A percentile compares a stretch with the other conserved stretches of the same genome.
Conservation (phyloP, 1,140 invertebrate genomes). For the Anagrus nilaparvatae region DNA sequence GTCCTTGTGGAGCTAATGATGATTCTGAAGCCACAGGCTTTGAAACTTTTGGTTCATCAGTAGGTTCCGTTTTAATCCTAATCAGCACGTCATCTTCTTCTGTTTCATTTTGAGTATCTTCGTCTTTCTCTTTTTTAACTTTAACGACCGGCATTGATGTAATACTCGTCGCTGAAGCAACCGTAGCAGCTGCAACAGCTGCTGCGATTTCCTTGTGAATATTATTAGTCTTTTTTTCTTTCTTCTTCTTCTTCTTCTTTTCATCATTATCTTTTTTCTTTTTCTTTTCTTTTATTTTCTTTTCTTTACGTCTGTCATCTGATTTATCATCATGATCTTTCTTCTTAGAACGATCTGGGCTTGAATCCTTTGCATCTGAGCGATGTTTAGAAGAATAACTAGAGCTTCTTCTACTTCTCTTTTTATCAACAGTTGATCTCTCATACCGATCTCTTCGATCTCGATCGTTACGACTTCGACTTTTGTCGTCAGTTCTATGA, state of each 20-base stretch:
- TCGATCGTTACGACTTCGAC: constrained; percentile 24
- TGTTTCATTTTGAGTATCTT: constrained; percentile 11
- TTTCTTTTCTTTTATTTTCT: constrained; percentile 46
- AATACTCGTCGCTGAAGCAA: constrained; percentile 19
- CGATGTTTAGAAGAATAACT: constrained; percentile 28
- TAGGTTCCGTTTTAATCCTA: constrained; percentile 1
- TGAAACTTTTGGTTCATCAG: neutral
- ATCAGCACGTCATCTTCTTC: neutral
- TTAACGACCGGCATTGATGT: constrained; percentile 10
- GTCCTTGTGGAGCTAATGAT: too few species aligned
- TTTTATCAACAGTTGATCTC: constrained; percentile 30
- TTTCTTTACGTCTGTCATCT: constrained; percentile 42
- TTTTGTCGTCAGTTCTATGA: constrained; percentile 32
- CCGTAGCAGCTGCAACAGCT: constrained; percentile 17
- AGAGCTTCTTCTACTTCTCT: constrained; percentile 29
- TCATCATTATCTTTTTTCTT: constrained; percentile 41
- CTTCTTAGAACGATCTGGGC: constrained; percentile 36
- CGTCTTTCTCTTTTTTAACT: constrained; percentile 18
- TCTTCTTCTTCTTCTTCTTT: constrained; percentile 44
- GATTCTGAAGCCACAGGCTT: neutral
- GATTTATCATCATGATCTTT: constrained; percentile 35
- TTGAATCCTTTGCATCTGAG: constrained; percentile 29
- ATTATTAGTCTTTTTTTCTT: constrained; percentile 39
- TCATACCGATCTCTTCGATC: constrained; percentile 36
- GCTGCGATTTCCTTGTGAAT: constrained; percentile 29